A percentile compares a stretch with the other conserved stretches of the same genome.
phyloP scores from a whole-genome alignment of 1,140 invertebrate genomes.

The Belonocnema kinseyi region DNA sequence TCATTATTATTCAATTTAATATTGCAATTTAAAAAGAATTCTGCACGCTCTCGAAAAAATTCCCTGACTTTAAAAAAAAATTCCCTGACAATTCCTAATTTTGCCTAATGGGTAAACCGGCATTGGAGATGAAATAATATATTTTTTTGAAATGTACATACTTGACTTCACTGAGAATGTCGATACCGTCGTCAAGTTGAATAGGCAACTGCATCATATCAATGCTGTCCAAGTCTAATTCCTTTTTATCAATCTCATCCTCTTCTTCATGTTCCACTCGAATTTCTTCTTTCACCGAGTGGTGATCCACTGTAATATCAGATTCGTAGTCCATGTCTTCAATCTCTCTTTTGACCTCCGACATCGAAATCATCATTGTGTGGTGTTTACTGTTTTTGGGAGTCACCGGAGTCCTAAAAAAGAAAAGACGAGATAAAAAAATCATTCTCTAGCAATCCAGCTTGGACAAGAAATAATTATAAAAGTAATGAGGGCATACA shows the following conservation, averaged over 20 bases:
- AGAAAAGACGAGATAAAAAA: constrained; percentile 29
- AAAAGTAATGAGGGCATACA: constrained; percentile 45
- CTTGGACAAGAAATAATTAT: constrained; percentile 5
- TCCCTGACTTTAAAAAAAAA: no score
- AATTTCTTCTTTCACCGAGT: constrained; percentile 55
- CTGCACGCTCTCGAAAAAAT: no score
- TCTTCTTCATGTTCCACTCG: constrained; percentile 60
- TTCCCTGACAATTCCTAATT: no score
- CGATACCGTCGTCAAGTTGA: constrained; percentile 79
- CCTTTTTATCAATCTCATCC: constrained; percentile 67
- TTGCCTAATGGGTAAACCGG: no score
- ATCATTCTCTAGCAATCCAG: background rate
- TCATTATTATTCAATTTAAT: no score
- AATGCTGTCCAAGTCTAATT: constrained; percentile 78
- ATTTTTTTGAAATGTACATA: constrained; percentile 55
- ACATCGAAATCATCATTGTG: constrained; percentile 47
- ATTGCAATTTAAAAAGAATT: no score
- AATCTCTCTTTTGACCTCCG: constrained; percentile 70
- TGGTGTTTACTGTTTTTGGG: constrained; percentile 52
- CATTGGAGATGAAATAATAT: background rate
- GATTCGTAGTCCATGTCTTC: constrained; percentile 68
- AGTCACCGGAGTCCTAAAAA: constrained; percentile 58
- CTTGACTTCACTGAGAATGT: constrained; percentile 77
- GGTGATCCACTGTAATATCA: constrained; percentile 64
- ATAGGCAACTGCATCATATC: constrained; percentile 82